phyloP scores from a whole-genome alignment of 2,888 invertebrate species.

The Autographa pulchrina region DNA sequence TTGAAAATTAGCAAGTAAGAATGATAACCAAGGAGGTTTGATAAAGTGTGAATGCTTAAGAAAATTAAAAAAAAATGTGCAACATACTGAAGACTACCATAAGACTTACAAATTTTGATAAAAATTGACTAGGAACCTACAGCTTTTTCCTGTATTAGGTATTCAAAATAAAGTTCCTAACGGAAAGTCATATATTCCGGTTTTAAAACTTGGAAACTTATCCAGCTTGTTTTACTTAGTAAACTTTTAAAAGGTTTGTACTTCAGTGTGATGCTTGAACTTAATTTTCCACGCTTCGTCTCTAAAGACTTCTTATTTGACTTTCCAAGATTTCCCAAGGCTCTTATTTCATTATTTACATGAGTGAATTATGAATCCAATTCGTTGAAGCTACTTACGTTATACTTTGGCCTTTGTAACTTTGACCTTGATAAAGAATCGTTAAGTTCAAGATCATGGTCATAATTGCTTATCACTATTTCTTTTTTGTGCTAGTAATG shows the following conservation, averaged over 20 bases:
- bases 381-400: constrained; percentile 2
- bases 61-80: too few relatives aligned
- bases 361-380: constrained; percentile 4
- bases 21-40: background rate
- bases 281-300: background rate
- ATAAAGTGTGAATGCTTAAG: too few relatives aligned
- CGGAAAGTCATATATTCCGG: background rate
- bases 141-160: too few relatives aligned
- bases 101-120: too few relatives aligned
- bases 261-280: background rate
- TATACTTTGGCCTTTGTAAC: background rate
- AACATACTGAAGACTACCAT: too few relatives aligned
- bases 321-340: constrained; percentile 4
- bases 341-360: constrained; percentile 1
- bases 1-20: background rate
- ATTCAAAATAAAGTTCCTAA: too few relatives aligned
- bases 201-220: background rate
- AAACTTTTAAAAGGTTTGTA: background rate
- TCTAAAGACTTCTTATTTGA: constrained; percentile 1
- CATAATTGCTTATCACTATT: background rate
- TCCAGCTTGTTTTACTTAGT: background rate
- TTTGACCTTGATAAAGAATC: background rate
- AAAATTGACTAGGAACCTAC: too few relatives aligned
- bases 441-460: background rate
- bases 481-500: background rate